Percentiles rank a stretch among this genome's conserved stretches.
These are phyloP conservation scores for Sus scrofa DNA, from an alignment of 2,113 vertebrate species.

Conservation along the genomic window T2T-Sscrofa CM000826.6:120544001-120544500, in stretches of 20 bases:
- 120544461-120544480: slow-evolving; percentile 9
- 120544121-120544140: neutral
- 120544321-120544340: neutral
- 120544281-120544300: neutral
- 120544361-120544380: slow-evolving; percentile 14
- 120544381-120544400: neutral
- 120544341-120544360: neutral
- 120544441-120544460: neutral
- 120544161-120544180: neutral
- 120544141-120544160: neutral
- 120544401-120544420: neutral
- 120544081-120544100: neutral
- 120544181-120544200: neutral
- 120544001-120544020: neutral
- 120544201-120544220: neutral
- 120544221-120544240: neutral
- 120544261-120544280: neutral
- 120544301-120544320: neutral
- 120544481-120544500: slow-evolving; percentile 4
- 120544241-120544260: neutral
- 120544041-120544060: neutral
- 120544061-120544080: neutral
- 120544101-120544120: neutral
- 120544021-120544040: neutral
- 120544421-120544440: neutral